Percentiles rank a stretch among this genome's conserved stretches.
Evolutionary conservation across 2,888 invertebrate species (phyloP).

Genomic region (Agrotis exclamationis): DNA sequence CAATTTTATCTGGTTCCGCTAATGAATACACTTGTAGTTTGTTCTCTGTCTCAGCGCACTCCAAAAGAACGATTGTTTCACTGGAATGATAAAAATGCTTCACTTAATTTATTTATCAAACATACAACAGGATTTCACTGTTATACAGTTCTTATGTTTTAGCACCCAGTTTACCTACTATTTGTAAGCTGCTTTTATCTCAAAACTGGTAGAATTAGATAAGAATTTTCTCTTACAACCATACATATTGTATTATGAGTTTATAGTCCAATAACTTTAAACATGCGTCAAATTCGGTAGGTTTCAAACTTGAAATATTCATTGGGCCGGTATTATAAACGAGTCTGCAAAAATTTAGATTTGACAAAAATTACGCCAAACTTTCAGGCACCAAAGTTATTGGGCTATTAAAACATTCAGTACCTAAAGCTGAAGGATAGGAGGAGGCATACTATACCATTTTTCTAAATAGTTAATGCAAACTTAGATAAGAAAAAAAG

Average conservation of each 20-base stretch:
- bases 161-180: not conserved
- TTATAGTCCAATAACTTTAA: too few relatives aligned
- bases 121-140: not conserved
- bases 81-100: constrained; percentile 67
- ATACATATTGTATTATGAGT: constrained; percentile 1
- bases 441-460: too few relatives aligned
- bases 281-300: too few relatives aligned
- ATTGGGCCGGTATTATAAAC: too few relatives aligned
- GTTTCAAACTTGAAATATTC: too few relatives aligned
- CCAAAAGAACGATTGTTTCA: constrained; percentile 77
- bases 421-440: too few relatives aligned
- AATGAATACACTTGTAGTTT: constrained; percentile 72
- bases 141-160: not conserved
- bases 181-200: constrained; percentile 3
- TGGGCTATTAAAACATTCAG: too few relatives aligned
- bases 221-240: not conserved
- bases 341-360: too few relatives aligned
- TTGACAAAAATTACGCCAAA: too few relatives aligned
- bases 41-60: constrained; percentile 79
- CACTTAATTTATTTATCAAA: constrained; percentile 9
- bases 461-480: too few relatives aligned
- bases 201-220: constrained; percentile 15
- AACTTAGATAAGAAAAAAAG: too few relatives aligned
- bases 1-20: constrained; percentile 77
- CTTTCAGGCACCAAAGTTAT: too few relatives aligned